Conservation (phyloP, 2,113 vertebrate genomes). For the Thalassoma bifasciatum region DNA sequence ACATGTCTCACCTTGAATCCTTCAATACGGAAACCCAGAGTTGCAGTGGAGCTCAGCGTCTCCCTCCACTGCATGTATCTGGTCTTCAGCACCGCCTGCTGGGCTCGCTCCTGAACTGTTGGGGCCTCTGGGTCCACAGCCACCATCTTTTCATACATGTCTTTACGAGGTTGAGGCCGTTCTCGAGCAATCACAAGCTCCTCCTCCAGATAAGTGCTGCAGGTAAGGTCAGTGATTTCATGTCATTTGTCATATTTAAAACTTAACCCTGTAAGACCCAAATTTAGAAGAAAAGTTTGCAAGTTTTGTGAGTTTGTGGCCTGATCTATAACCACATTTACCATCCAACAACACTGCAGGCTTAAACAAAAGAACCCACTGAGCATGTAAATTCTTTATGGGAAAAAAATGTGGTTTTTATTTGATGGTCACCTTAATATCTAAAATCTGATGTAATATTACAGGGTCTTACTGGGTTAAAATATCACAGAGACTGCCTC, state of each 20-base stretch:
- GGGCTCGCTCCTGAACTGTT: constrained; percentile 81
- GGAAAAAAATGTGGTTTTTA: too few species aligned
- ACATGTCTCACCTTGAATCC: constrained; percentile 83
- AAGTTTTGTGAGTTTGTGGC: too few species aligned
- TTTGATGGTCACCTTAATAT: too few species aligned
- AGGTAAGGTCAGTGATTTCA: constrained; percentile 5
- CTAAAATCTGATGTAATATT: too few species aligned
- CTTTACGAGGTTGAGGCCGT: constrained; percentile 83
- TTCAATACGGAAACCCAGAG: constrained; percentile 90
- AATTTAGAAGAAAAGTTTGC: too few species aligned
- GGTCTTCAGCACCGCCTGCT: constrained; percentile 86
- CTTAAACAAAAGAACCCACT: too few species aligned
- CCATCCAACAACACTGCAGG: too few species aligned
- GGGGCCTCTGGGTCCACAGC: constrained; percentile 87
- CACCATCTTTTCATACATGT: constrained; percentile 92
- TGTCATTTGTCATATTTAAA: background rate
- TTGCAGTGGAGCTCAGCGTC: constrained; percentile 87
- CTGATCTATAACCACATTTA: too few species aligned
- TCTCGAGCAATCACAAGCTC: constrained; percentile 84
- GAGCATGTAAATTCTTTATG: too few species aligned
- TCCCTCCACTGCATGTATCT: constrained; percentile 93
- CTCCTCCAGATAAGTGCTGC: constrained; percentile 88
- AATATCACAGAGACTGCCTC: too few species aligned
- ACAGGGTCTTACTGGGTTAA: too few species aligned
- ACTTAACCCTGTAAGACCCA: too few species aligned